Evolutionary conservation across 2,113 vertebrate species (phyloP).

Genomic region (Embiotoca jacksoni): DNA sequence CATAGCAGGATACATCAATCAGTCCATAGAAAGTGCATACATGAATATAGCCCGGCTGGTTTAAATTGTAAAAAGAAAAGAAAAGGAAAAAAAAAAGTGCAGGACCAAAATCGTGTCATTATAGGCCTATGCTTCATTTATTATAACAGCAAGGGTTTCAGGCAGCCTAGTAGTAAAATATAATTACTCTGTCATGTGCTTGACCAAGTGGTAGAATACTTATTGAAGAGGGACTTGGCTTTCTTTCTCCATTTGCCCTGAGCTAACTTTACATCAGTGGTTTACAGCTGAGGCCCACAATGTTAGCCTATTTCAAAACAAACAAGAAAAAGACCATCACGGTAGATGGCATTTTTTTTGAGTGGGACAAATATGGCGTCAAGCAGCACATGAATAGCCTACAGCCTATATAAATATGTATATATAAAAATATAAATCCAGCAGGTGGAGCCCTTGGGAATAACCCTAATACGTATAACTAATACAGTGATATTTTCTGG

Average conservation of each 20-base stretch:
- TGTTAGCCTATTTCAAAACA: slow-evolving; percentile 10
- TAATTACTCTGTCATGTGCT: too few species aligned
- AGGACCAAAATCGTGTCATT: too few species aligned
- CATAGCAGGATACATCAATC: background rate
- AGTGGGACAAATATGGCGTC: slow-evolving; percentile 17
- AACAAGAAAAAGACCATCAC: slow-evolving; percentile 4
- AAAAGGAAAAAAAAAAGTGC: too few species aligned
- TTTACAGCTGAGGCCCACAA: slow-evolving; percentile 1
- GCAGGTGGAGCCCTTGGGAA: slow-evolving; percentile 66
- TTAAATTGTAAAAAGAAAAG: background rate
- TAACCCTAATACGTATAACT: too few species aligned
- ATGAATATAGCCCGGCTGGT: background rate
- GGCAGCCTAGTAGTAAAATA: too few species aligned
- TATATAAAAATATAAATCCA: slow-evolving; percentile 41
- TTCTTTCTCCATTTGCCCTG: background rate
- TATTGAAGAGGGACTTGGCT: background rate
- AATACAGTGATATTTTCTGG: background rate
- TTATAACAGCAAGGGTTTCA: too few species aligned
- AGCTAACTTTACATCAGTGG: background rate
- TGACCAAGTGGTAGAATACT: background rate
- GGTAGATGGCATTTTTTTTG: slow-evolving; percentile 17
- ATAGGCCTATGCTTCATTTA: too few species aligned
- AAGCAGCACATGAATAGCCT: background rate
- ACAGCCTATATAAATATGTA: background rate
- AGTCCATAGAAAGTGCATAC: background rate